Evolutionary conservation across 2,113 vertebrate genomes (phyloP).

Genomic region (Cromileptes altivelis): DNA sequence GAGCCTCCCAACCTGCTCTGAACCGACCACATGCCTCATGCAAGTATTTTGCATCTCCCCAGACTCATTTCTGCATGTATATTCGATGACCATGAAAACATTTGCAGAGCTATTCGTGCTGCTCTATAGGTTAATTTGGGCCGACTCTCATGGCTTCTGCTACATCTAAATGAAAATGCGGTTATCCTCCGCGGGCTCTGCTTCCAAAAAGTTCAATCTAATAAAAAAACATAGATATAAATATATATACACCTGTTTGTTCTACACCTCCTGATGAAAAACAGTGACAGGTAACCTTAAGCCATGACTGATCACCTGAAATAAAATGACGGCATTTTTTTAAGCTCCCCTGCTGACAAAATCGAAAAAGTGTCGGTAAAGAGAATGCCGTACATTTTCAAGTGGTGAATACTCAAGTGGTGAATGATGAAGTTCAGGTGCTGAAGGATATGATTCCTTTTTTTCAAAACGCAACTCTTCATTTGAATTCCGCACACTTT

Average conservation of each 20-base stretch:
- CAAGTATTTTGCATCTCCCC: slow-evolving; percentile 30
- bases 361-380: slow-evolving; percentile 14
- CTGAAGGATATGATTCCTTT: slow-evolving; percentile 21
- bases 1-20: background rate
- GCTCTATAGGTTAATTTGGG: slow-evolving; percentile 20
- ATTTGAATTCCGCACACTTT: slow-evolving; percentile 45
- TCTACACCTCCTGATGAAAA: slow-evolving; percentile 19
- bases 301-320: slow-evolving; percentile 19
- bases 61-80: slow-evolving; percentile 25
- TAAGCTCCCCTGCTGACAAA: background rate
- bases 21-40: slow-evolving; percentile 5
- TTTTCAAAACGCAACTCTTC: slow-evolving; percentile 46
- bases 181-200: background rate
- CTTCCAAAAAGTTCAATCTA: slow-evolving; percentile 10
- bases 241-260: background rate
- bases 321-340: slow-evolving; percentile 28
- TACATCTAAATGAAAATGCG: slow-evolving; percentile 22
- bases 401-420: slow-evolving; percentile 19
- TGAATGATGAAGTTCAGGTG: slow-evolving; percentile 49
- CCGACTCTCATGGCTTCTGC: slow-evolving; percentile 38
- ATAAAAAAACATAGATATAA: background rate
- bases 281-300: slow-evolving; percentile 12
- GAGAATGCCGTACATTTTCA: slow-evolving; percentile 16
- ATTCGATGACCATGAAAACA: slow-evolving; percentile 33
- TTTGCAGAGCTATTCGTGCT: slow-evolving; percentile 13